A percentile compares a stretch with the other conserved stretches of the same genome.
phyloP scores from a whole-genome alignment of 2,797 vertebrate genomes.

The Pampus argenteus region DNA sequence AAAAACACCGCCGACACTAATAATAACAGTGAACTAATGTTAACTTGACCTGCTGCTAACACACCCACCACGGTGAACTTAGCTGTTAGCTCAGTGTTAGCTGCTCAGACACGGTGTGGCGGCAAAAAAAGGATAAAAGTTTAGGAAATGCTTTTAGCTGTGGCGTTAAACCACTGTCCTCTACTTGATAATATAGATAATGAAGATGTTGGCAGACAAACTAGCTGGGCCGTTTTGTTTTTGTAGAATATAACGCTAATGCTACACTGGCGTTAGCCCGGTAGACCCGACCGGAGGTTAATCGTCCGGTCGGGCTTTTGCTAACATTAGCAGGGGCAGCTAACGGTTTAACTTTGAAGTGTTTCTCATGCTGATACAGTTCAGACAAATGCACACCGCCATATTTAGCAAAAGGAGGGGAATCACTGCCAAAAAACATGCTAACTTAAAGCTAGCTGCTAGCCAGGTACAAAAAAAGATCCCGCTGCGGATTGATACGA shows the following conservation, averaged over 20 bases:
- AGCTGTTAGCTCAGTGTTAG: slow-evolving; percentile 64
- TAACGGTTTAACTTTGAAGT: slow-evolving; percentile 40
- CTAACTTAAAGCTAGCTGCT: slow-evolving; percentile 51
- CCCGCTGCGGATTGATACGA: slow-evolving; percentile 63
- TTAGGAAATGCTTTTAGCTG: not conserved
- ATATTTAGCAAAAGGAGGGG: slow-evolving; percentile 56
- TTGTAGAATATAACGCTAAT: not conserved
- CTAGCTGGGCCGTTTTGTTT: not conserved
- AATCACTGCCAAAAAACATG: slow-evolving; percentile 56
- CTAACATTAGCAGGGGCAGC: slow-evolving; percentile 41
- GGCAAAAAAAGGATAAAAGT: slow-evolving; percentile 24
- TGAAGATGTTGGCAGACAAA: not conserved
- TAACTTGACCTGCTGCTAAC: slow-evolving; percentile 40
- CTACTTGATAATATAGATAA: too few species aligned
- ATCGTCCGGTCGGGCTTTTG: slow-evolving; percentile 20
- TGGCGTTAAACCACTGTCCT: not conserved
- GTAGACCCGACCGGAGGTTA: not conserved
- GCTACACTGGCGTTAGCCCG: slow-evolving; percentile 32
- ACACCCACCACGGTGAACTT: slow-evolving; percentile 68
- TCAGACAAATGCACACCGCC: slow-evolving; percentile 56
- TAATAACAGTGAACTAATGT: not conserved
- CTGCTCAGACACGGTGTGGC: slow-evolving; percentile 26
- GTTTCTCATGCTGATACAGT: slow-evolving; percentile 37
- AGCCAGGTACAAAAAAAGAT: slow-evolving; percentile 55
- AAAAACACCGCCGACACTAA: too few species aligned